Evolutionary conservation across 2,797 vertebrate species (phyloP), one percentile per base, ranked within the genome.

Genomic region (Bufotes viridis): DNA sequence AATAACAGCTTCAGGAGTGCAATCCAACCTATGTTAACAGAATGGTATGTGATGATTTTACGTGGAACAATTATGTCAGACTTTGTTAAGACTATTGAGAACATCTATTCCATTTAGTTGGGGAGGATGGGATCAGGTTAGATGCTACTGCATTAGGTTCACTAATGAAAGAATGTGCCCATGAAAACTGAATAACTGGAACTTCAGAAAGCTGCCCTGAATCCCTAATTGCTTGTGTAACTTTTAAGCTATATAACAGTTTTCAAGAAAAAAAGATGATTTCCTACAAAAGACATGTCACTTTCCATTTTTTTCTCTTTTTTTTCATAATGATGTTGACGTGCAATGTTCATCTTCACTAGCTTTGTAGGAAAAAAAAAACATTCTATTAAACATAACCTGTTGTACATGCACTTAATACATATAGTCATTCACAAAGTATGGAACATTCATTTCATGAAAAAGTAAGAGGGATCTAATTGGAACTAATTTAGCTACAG

Each of bases 21-120:
- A 82, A 79, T 82, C 86, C 86, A 87, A 87, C 86, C 86, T 87
- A 81, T 87, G 86, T 81, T 87, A 87, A 87, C 86, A 75, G 86
- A 87, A 76, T 81, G 69, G 67, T 87, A 87, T 87, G 78, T 87
- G 69, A 63, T 87, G 86, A 75, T 74, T 87, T 87, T 87, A 87
- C 78, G 67, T 81, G 86, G 79, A 82, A 87, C 86, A 87, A 87
- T 87, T 87, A 87, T 87, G 86, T 76, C 34, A 69, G 86, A 87
- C 86, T 87, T 87, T 81, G 86, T 87, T 87, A 87, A 82, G 79
- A 87, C 67, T 81, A 87, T 82, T 82, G 86, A 87, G 86, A 82
- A 82, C 78, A 87, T 87, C 78, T 81, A 82, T 87, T 87, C 86
- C 86, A 87, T 87, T 87, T 87, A 87, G 79, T 51, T 87, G 67